phyloP scores from a whole-genome alignment of 23 tunicate species.

The Trididemnum nubilum region DNA sequence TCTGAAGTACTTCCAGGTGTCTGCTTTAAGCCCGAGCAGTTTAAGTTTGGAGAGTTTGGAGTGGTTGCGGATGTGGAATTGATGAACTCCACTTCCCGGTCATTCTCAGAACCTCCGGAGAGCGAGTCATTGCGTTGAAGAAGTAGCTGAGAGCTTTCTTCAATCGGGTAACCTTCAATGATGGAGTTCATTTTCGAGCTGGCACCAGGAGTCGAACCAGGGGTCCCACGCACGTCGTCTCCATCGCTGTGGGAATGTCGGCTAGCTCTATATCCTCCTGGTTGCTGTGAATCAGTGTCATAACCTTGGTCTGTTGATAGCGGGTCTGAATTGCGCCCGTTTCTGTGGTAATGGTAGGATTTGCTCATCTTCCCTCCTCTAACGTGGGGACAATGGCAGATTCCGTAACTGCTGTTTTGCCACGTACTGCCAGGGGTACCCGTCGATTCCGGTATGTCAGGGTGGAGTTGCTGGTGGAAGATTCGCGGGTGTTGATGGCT shows the following conservation, averaged over 20 bases:
- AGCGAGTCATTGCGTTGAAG: neutral
- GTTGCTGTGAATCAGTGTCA: constrained; percentile 86
- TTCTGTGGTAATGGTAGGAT: too few species aligned
- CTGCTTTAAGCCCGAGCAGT: too few species aligned
- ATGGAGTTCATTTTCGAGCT: neutral
- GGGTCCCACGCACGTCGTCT: neutral
- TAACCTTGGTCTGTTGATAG: constrained; percentile 93
- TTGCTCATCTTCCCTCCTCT: neutral
- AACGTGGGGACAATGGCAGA: neutral
- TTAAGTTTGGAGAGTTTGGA: neutral
- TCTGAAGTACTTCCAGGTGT: neutral
- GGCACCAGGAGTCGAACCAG: neutral
- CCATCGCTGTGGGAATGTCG: neutral
- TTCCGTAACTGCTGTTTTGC: constrained; percentile 2
- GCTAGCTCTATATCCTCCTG: neutral
- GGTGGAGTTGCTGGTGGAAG: neutral
- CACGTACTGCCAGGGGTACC: neutral
- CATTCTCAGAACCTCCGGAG: constrained; percentile 65
- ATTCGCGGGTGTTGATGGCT: neutral
- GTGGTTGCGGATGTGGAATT: constrained; percentile 8
- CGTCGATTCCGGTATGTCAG: neutral
- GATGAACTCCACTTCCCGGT: constrained; percentile 71
- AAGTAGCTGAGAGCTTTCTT: neutral
- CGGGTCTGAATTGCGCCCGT: constrained; percentile 76
- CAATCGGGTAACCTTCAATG: neutral